These are phyloP conservation scores for Hydrophis major DNA, from an alignment of 2,797 vertebrate genomes.

Conservation along the genomic window DNA sequence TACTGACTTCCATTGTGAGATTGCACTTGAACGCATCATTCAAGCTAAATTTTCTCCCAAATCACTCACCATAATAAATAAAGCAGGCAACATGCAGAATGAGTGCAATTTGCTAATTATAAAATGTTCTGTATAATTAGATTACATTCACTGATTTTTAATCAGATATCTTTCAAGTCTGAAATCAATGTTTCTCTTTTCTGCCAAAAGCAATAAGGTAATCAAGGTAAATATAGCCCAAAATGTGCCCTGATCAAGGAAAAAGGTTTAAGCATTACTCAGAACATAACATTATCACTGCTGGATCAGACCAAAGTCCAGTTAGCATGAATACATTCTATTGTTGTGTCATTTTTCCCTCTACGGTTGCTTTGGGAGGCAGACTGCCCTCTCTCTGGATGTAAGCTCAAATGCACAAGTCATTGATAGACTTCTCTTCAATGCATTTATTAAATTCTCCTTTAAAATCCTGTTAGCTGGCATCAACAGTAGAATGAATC, in stretches of 20 bases:
- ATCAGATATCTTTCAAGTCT: constrained; percentile 5
- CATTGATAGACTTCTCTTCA: neutral
- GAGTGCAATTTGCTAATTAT: constrained; percentile 21
- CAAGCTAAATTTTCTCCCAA: constrained; percentile 7
- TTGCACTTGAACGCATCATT: neutral
- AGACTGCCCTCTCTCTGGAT: neutral
- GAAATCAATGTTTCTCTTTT: neutral
- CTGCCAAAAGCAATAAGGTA: constrained; percentile 7
- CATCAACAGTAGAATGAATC: neutral
- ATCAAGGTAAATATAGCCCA: constrained; percentile 12
- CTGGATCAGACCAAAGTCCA: neutral
- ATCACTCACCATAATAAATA: constrained; percentile 28
- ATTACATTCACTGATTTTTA: neutral
- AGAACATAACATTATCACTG: neutral
- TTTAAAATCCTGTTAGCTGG: neutral
- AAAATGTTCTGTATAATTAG: constrained; percentile 9
- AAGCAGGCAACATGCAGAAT: constrained; percentile 27
- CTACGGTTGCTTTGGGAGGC: neutral
- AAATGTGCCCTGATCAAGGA: constrained; percentile 4
- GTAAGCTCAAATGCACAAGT: neutral
- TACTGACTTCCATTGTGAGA: neutral
- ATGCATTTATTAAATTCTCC: neutral
- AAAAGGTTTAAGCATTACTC: neutral
- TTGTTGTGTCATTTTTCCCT: neutral
- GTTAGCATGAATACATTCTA: neutral